These are phyloP conservation scores for Calliscelio sp. DNA, from an alignment of 2,888 invertebrate species.

Conservation along the genomic window DNA sequence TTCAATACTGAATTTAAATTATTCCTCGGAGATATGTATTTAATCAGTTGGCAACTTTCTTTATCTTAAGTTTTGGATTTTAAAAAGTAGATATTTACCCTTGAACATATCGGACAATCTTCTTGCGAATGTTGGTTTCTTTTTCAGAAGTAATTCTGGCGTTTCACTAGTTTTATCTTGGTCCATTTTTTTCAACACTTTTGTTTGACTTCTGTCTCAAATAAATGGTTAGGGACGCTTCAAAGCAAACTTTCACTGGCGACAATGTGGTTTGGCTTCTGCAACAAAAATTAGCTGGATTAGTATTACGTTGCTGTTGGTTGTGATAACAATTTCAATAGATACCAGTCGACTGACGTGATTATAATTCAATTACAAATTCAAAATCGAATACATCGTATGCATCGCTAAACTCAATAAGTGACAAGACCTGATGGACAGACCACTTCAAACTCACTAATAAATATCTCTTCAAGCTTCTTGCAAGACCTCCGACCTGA, in stretches of 20 bases:
- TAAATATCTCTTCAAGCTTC: conserved; percentile 71
- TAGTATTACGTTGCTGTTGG: not conserved
- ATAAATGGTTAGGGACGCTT: conserved; percentile 2
- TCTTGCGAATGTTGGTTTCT: conserved; percentile 81
- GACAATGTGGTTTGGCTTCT: conserved; percentile 35
- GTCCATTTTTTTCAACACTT: conserved; percentile 44
- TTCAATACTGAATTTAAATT: too few species aligned
- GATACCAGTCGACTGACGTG: conserved; percentile 40
- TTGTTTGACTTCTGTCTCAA: conserved; percentile 5
- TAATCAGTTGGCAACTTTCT: not conserved
- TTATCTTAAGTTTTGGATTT: not conserved
- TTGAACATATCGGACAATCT: conserved; percentile 84
- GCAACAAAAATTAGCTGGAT: conserved; percentile 19
- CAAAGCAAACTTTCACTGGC: conserved; percentile 28
- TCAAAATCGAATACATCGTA: conserved; percentile 41
- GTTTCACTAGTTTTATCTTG: conserved; percentile 61
- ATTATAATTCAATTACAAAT: conserved; percentile 52
- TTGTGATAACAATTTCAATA: conserved; percentile 25
- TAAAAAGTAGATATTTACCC: conserved; percentile 77
- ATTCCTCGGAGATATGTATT: too few species aligned
- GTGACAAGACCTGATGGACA: conserved; percentile 49
- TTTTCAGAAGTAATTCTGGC: conserved; percentile 75
- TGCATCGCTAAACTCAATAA: conserved; percentile 45
- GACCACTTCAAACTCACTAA: conserved; percentile 42
- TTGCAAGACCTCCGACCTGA: conserved; percentile 74